These are phyloP conservation scores for Sphyrna mokarran DNA, from an alignment of 2,113 vertebrate genomes.

Conservation along the genomic window DNA sequence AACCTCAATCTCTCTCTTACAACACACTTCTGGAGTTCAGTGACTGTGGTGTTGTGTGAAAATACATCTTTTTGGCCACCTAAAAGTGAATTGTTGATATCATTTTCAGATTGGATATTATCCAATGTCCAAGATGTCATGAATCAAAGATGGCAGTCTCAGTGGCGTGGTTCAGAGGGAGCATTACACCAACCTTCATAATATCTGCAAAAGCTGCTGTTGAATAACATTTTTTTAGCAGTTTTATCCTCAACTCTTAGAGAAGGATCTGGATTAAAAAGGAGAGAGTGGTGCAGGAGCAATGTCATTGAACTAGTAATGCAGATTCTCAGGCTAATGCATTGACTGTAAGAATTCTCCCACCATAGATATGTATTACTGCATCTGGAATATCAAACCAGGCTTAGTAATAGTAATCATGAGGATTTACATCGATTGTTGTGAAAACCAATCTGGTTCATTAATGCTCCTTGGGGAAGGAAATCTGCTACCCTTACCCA, in stretches of 20 bases:
- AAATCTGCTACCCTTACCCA: no score
- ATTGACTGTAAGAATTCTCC: no score
- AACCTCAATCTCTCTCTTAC: background rate
- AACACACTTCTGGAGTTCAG: background rate
- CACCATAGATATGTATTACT: no score
- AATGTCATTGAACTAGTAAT: no score
- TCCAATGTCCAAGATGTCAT: background rate
- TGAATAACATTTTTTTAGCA: background rate
- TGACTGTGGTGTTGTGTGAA: background rate
- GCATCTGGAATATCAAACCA: no score
- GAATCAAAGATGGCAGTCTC: background rate
- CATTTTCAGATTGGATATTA: background rate
- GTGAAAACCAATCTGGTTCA: no score
- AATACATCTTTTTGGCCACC: background rate
- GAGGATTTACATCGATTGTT: no score
- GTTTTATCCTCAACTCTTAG: background rate
- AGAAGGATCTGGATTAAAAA: background rate
- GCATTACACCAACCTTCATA: background rate
- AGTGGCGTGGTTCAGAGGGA: background rate
- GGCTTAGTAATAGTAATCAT: no score
- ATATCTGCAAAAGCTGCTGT: background rate
- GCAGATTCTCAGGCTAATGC: no score
- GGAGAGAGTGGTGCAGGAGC: no score
- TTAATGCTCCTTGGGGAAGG: no score
- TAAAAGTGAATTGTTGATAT: background rate